Percentiles rank a stretch among this genome's conserved stretches.
These are phyloP conservation scores for Cosmopolites sordidus DNA, from an alignment of 2,888 invertebrate genomes.

Conservation along the genomic window DNA sequence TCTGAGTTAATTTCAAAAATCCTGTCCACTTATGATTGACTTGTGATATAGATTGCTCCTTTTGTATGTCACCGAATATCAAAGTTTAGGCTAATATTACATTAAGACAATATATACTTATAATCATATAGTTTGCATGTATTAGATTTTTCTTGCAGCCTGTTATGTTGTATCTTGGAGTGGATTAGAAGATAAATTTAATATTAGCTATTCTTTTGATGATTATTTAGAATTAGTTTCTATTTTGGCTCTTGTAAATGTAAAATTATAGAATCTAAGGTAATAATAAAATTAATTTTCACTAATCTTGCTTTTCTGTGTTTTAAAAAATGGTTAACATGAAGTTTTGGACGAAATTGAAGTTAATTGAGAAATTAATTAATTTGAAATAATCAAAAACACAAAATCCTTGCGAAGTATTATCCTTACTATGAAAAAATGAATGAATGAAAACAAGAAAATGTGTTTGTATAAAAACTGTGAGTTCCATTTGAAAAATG, in stretches of 20 bases:
- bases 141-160: not conserved
- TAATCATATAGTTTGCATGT: too few species aligned
- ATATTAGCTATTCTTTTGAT: slow-evolving; percentile 10
- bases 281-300: slow-evolving; percentile 21
- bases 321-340: slow-evolving; percentile 79
- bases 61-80: slow-evolving; percentile 1
- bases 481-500: slow-evolving; percentile 41
- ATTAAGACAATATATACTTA: not conserved
- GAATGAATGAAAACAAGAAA: slow-evolving; percentile 18
- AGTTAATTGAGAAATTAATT: slow-evolving; percentile 36
- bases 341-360: slow-evolving; percentile 74
- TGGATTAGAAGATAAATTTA: slow-evolving; percentile 5
- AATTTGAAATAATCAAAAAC: slow-evolving; percentile 11
- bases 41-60: not conserved
- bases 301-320: slow-evolving; percentile 60
- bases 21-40: not conserved
- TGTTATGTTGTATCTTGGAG: too few species aligned
- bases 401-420: slow-evolving; percentile 19
- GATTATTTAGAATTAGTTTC: slow-evolving; percentile 8
- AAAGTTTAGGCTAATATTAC: slow-evolving; percentile 8
- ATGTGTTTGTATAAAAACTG: slow-evolving; percentile 13
- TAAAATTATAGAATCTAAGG: slow-evolving; percentile 6
- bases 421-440: slow-evolving; percentile 23
- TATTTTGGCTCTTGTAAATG: slow-evolving; percentile 17
- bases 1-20: not conserved